Evolutionary conservation across 2,888 invertebrate genomes (phyloP), one percentile per base, ranked within the genome.

Genomic region (Drosophila diplacantha): DNA sequence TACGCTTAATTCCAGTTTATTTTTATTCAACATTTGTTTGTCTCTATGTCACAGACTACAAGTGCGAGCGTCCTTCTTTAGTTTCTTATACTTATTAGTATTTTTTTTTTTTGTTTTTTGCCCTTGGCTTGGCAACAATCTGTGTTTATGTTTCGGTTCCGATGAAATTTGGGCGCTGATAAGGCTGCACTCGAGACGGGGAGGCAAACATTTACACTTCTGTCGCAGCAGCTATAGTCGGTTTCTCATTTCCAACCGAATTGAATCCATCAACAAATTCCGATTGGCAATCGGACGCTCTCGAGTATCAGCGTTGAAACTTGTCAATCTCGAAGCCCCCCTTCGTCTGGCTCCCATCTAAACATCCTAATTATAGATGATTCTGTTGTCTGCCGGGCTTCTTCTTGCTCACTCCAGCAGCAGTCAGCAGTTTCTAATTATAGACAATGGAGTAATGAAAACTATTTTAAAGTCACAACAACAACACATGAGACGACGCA

Each of bases 1-100:
- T 80, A 80, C 69, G 71, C 73, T 71, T 81, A 81, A 80, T 80
- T 79, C 80, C 80, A 81, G 80, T 81, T 80, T 79, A 80, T 81
- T 78, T 81, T 72, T 75, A 74, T 74, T 76, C 73, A 69, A 63
- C 65, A 62, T 34, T 35, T 53, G 22, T 26, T 51, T 51, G 63
- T 37, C 24, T 39, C 39, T 38, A 35, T 43, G 41, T 63, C 39
- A 29, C 51, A 34, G 24, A 26, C 47, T 29, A 11, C 29, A 11
- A 43, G 6, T 16, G 43, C n/a, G 5, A 24, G 9, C n/a, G 22
- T 60, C 29, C 39, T 46, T 52, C 46, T 61, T 63, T 32, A 59
- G 44, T 46, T 46, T 46, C 44, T 39, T 38, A 43, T 9, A 29
- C 18, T 26, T 39, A 11, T n/a, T 26, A 6, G 9, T 14, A 8